These are phyloP conservation scores for Limenitis camilla DNA, from an alignment of 2,888 invertebrate species.

Conservation along the genomic window DNA sequence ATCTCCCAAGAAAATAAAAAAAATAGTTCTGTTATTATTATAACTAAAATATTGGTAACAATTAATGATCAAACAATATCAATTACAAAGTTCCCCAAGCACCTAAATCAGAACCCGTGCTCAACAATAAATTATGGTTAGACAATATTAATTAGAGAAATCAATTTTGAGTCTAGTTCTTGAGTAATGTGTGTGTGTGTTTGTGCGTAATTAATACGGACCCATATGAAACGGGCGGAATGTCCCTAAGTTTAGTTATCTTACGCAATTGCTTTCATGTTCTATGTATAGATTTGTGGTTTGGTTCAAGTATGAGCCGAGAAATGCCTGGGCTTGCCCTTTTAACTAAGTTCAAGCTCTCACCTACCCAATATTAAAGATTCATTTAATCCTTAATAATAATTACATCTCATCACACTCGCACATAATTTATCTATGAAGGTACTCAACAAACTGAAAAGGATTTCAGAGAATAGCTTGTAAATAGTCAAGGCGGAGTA, in stretches of 20 bases:
- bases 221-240: conserved; percentile 22
- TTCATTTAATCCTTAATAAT: too few relatives aligned
- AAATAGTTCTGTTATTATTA: too few relatives aligned
- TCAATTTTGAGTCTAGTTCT: conserved; percentile 12
- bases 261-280: conserved; percentile 24
- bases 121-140: conserved; percentile 18
- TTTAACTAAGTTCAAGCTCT: background rate
- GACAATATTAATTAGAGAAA: conserved; percentile 22
- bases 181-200: conserved; percentile 14
- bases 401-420: too few relatives aligned
- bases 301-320: conserved; percentile 6
- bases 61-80: background rate
- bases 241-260: conserved; percentile 23
- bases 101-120: conserved; percentile 4
- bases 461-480: too few relatives aligned
- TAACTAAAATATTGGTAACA: too few relatives aligned
- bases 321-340: background rate
- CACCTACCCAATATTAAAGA: background rate
- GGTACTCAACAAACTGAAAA: too few relatives aligned
- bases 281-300: conserved; percentile 17
- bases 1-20: too few relatives aligned
- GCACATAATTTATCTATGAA: too few relatives aligned
- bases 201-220: conserved; percentile 23
- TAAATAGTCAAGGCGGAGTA: too few relatives aligned
- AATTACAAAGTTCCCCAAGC: conserved; percentile 4